A percentile compares a stretch with the other conserved stretches of the same genome.
Conservation (phyloP, 1,140 invertebrate genomes). For the Nephila pilipes region DNA sequence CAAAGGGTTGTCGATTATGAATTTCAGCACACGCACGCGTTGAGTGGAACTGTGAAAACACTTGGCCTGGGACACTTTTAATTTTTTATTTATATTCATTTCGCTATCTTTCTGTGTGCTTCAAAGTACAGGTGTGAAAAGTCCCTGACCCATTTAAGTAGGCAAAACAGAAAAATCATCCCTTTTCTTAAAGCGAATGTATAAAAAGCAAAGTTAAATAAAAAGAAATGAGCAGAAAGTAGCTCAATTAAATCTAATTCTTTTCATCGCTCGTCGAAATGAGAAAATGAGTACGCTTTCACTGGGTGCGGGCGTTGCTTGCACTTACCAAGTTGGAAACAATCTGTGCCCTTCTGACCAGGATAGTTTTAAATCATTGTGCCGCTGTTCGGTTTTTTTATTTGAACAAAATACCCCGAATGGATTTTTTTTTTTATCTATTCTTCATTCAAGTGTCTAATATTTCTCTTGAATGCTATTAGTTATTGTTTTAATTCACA, state of each 20-base stretch:
- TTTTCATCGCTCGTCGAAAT: neutral
- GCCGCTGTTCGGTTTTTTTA: neutral
- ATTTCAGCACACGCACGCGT: neutral
- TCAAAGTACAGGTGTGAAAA: conserved; percentile 37
- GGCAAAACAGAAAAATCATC: conserved; percentile 28
- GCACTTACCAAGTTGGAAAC: neutral
- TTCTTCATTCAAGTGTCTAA: too few species aligned
- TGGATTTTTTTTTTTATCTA: too few species aligned
- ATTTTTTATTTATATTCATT: conserved; percentile 16
- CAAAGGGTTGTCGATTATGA: conserved; percentile 26
- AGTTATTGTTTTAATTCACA: too few species aligned
- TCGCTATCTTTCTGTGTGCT: neutral
- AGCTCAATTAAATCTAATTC: conserved; percentile 29
- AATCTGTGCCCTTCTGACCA: neutral
- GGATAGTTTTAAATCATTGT: neutral
- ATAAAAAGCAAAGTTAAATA: neutral
- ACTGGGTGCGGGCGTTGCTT: neutral
- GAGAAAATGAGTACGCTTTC: conserved; percentile 18
- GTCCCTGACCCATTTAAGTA: conserved; percentile 51
- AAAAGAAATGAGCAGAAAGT: conserved; percentile 16
- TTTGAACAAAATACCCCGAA: neutral
- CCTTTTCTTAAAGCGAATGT: conserved; percentile 8
- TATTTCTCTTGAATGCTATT: too few species aligned
- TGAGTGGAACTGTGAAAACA: conserved; percentile 25
- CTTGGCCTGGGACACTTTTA: neutral